Evolutionary conservation across 1,140 invertebrate genomes (phyloP), one percentile per base, ranked within the genome.

Genomic region (Asobara japonica): DNA sequence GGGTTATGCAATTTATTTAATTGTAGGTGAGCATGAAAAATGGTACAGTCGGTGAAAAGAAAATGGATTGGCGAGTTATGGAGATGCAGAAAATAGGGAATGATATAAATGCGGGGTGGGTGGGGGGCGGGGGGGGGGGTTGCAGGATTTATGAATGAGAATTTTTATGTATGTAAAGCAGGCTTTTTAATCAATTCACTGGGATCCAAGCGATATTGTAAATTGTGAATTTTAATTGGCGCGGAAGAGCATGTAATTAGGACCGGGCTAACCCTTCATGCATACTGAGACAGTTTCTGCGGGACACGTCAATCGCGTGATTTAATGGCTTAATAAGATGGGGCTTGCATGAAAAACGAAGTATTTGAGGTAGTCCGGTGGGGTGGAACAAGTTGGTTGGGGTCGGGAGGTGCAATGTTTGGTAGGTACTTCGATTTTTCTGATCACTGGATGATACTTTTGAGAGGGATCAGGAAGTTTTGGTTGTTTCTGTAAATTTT

Each of bases 1-100:
- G 64, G 69, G 69, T 71, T 71, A 71, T 71, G 41, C 62, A 71
- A 71, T 71, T 71, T 71, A 71, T 71, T 71, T 71, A 71, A 71
- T 71, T 56, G 51, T 56, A 27, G 51, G 51, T 22, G 51, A 25
- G 51, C 25, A 56, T 56, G 51, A 56, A 56, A 56, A 56, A 56
- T 56, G 13, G 7, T 45, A 16, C 8, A 16, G 5, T 16, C 41
- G 41, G 41, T 45, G 41, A 45, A 45, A 45, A 45, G 41, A 45
- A 56, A 56, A 25, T 25, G 51, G 13, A 56, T 56, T 56, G 22
- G 51, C 18, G 51, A 56, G 22, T 56, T 56, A 27, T 56, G 18
- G 51, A 18, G 22, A 25, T 56, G 20, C 22, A 25, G 22, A 25
- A 56, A 56, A 25, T 56, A 56, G n/a, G 11, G 51, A 56, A 56